A percentile compares a stretch with the other conserved stretches of the same genome.
Conservation (phyloP, 1,140 invertebrate genomes). For the Solen grandis region DNA sequence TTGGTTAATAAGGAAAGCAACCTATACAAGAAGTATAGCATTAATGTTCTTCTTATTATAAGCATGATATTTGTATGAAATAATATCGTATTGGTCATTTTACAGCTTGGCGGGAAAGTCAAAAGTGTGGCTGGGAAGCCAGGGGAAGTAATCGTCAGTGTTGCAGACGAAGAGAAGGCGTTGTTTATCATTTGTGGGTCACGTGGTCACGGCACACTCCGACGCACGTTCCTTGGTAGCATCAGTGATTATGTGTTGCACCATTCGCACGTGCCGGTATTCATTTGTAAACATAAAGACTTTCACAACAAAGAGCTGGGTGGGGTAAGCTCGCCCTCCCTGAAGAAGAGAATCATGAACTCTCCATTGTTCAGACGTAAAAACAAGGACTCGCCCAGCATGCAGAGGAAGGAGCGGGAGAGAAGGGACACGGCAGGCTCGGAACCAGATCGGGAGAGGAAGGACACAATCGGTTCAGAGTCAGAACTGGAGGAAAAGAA, state of each 20-base stretch:
- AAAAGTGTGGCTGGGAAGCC: slow-evolving; percentile 59
- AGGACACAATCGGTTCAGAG: neutral
- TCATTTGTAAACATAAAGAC: slow-evolving; percentile 55
- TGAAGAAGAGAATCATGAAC: slow-evolving; percentile 45
- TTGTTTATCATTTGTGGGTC: slow-evolving; percentile 65
- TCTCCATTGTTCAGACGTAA: slow-evolving; percentile 45
- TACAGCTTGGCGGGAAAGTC: slow-evolving; percentile 62
- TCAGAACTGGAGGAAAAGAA: neutral
- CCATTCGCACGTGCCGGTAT: slow-evolving; percentile 64
- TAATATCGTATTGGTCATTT: too few species aligned
- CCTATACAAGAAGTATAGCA: too few species aligned
- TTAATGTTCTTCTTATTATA: too few species aligned
- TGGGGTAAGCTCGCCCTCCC: slow-evolving; percentile 14
- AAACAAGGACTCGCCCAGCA: slow-evolving; percentile 35
- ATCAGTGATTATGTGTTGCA: slow-evolving; percentile 71
- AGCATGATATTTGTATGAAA: too few species aligned
- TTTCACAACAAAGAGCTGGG: slow-evolving; percentile 15
- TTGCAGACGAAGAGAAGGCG: slow-evolving; percentile 64
- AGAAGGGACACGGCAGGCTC: slow-evolving; percentile 18
- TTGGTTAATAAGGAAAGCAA: too few species aligned
- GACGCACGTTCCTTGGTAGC: slow-evolving; percentile 67
- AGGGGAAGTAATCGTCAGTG: slow-evolving; percentile 59
- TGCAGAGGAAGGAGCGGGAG: slow-evolving; percentile 16
- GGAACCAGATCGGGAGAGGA: neutral
- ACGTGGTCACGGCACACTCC: slow-evolving; percentile 64